Evolutionary conservation across 2,888 invertebrate genomes (phyloP), one percentile per base, ranked within the genome.

Genomic region (Agonopterix arenella): DNA sequence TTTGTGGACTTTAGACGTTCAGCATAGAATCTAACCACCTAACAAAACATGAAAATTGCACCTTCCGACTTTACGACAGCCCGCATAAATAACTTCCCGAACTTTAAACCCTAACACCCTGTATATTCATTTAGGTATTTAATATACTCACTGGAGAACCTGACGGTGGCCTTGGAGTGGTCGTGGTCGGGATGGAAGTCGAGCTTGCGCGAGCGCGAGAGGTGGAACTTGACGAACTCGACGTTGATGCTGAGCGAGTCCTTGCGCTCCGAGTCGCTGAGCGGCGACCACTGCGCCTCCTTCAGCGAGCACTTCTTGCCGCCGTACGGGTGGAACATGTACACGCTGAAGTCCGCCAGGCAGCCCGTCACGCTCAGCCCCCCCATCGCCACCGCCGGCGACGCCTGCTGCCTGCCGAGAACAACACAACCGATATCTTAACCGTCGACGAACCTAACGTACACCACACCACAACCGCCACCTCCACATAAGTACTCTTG

Each of bases 301-400:
- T 91, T 71, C 28, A 2, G 7, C 28, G 10, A 10, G 11, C 8
- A 44, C 37, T 11, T 38, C 40, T 5, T 11, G 37, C 40, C 18
- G 16, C 98, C 98, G 75, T 98, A 99, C 0, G 99, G 99, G 88
- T 99, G 99, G 89, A 98, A 99, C 69, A 99, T 97, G 82, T 97
- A 98, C 2, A 99, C 95, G 1, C 97, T 98, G 86, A 99, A 99
- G 83, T 98, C 98, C 0, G 98, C 97, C 53, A 99, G 90, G 68
- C 97, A 98, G 0, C 98, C 98, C 0, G 98, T 99, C 5, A 99
- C 96, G 77, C 98, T 97, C 1, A 97, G 89, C 0, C 97, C 97
- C 36, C 96, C 97, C 66, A 93, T 93, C 0, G 94, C 94, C 2
- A 93, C 92, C 0, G 93, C 92, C 0, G 91, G 91, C 11, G 80